Evolutionary conservation across 2,797 vertebrate species (phyloP).

Genomic region (Rhyacichthys aspro): DNA sequence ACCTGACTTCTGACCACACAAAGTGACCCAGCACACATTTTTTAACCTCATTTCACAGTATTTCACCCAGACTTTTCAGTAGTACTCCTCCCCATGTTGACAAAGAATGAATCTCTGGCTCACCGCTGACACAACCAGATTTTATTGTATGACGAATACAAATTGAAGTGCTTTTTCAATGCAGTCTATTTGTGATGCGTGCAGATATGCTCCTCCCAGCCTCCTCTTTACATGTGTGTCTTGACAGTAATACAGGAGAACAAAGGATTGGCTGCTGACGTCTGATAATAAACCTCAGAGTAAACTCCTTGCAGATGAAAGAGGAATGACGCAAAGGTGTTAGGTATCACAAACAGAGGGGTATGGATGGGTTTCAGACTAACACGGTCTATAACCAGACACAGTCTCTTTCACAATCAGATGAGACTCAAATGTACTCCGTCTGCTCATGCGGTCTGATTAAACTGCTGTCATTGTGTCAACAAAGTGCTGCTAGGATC

Average conservation of each 20-base stretch:
- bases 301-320: slow-evolving; percentile 46
- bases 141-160: slow-evolving; percentile 1
- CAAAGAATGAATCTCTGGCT: background rate
- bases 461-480: background rate
- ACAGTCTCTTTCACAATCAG: slow-evolving; percentile 6
- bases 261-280: slow-evolving; percentile 46
- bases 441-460: too few species aligned
- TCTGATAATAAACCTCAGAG: slow-evolving; percentile 45
- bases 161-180: slow-evolving; percentile 9
- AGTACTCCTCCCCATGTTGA: background rate
- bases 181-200: too few species aligned
- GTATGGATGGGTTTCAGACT: slow-evolving; percentile 11
- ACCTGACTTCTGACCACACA: slow-evolving; percentile 39
- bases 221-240: slow-evolving; percentile 10
- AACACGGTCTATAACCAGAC: background rate
- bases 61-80: background rate
- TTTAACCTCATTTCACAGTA: slow-evolving; percentile 4
- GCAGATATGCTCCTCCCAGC: background rate
- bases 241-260: slow-evolving; percentile 20
- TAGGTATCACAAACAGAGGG: slow-evolving; percentile 39
- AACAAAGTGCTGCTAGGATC: background rate
- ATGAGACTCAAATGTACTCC: slow-evolving; percentile 3
- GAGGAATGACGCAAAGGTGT: slow-evolving; percentile 56
- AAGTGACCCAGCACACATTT: slow-evolving; percentile 16
- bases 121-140: slow-evolving; percentile 17